A percentile compares a stretch with the other conserved stretches of the same genome.
Conservation (phyloP, 2,113 vertebrate genomes). For the Marmota flaviventris region DNA sequence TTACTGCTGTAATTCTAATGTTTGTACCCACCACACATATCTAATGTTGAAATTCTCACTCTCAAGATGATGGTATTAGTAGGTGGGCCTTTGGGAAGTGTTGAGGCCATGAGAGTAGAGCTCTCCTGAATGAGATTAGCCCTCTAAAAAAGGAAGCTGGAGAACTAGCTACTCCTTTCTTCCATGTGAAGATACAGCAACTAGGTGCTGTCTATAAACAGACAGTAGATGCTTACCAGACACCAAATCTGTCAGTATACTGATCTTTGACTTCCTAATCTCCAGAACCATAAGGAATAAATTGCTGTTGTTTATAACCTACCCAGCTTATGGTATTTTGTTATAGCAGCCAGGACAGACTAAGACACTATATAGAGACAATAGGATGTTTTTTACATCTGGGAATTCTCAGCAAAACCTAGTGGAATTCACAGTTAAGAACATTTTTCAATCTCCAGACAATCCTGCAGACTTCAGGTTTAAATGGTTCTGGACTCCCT, state of each 20-base stretch:
- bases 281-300: background rate
- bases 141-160: background rate
- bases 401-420: background rate
- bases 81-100: background rate
- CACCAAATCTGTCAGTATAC: background rate
- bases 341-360: background rate
- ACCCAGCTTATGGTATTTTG: background rate
- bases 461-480: background rate
- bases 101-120: background rate
- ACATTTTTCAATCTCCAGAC: background rate
- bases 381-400: background rate
- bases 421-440: background rate
- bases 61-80: background rate
- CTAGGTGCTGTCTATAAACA: background rate
- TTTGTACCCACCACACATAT: too few relatives aligned
- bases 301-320: background rate
- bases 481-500: slow-evolving; percentile 68
- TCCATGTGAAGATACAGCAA: background rate
- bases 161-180: background rate
- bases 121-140: background rate
- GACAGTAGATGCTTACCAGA: background rate
- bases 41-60: too few relatives aligned
- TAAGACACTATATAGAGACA: background rate
- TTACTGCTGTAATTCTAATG: background rate
- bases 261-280: background rate